Conservation (phyloP, 2,888 invertebrate species). For the Platycheirus albimanus region DNA sequence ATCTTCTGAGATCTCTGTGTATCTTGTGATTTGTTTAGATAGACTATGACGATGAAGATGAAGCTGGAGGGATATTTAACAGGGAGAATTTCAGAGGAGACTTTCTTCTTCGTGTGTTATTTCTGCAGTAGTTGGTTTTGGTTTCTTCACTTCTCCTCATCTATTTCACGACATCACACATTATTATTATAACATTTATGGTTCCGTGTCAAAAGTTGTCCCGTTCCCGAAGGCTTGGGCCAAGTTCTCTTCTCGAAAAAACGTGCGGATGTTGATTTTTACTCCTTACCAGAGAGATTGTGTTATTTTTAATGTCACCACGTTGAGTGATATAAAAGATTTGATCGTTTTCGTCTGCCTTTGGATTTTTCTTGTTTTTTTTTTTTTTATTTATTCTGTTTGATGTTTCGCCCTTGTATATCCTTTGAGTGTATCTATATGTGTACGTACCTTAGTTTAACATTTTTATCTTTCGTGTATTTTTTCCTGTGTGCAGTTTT, state of each 20-base stretch:
- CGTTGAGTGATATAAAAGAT: slow-evolving; percentile 72
- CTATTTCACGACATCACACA: slow-evolving; percentile 60
- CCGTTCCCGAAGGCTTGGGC: slow-evolving; percentile 7
- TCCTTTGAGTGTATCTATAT: slow-evolving; percentile 53
- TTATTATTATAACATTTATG: slow-evolving; percentile 69
- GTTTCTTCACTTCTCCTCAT: not conserved
- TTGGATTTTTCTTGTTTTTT: slow-evolving; percentile 16
- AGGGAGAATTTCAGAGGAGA: slow-evolving; percentile 39
- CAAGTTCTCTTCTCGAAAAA: slow-evolving; percentile 18
- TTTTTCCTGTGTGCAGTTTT: slow-evolving; percentile 53
- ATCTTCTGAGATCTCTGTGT: not conserved
- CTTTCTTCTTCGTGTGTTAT: slow-evolving; percentile 21
- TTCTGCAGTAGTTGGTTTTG: slow-evolving; percentile 19
- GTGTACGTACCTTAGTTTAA: slow-evolving; percentile 24
- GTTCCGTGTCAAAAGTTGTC: slow-evolving; percentile 67
- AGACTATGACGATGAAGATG: slow-evolving; percentile 21
- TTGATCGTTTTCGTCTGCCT: slow-evolving; percentile 50
- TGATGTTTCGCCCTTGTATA: slow-evolving; percentile 56
- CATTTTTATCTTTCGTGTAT: slow-evolving; percentile 13
- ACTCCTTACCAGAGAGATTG: slow-evolving; percentile 57
- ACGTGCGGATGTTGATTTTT: slow-evolving; percentile 70
- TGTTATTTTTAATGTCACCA: slow-evolving; percentile 74
- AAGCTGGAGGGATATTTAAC: slow-evolving; percentile 12
- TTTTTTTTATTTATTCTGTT: slow-evolving; percentile 23
- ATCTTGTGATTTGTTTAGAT: slow-evolving; percentile 58